Evolutionary conservation across 2,888 invertebrate species (phyloP), one percentile per base, ranked within the genome.

Genomic region (Coelogynopora nodosa): DNA sequence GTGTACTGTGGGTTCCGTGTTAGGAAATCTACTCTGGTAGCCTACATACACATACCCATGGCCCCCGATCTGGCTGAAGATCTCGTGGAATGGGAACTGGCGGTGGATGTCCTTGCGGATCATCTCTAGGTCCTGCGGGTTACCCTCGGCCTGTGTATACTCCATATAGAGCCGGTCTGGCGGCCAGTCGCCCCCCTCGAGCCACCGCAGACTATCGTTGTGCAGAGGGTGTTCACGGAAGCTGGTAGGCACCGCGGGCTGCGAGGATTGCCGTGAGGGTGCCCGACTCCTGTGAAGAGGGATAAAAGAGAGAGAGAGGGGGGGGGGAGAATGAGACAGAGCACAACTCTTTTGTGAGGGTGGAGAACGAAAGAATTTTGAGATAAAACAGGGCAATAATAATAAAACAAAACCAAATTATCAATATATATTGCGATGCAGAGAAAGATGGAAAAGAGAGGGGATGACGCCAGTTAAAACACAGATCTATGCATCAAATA

Each of bases 41-140:
- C 13, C 13, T 13, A 83, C 1, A 49, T 10, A n/a, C 10, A 84
- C 82, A 26, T 13, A 86, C 86, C 86, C 86, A 28, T 81, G 30
- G 30, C 82, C 74, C 2, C 74, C 86, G 27, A 81, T 86, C 28
- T 84, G 31, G 13, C 30, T 74, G 27, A 86, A 98, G 96, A 98
- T 96, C 93, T 98, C 97, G 91, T 98, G 98, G 91, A 95, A 95
- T 0, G 98, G 98, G 93, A 98, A 98, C 93, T 98, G 98, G 85
- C 97, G 93, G 92, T 97, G 96, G 87, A 98, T 94, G 92, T 98
- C 98, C 92, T 98, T 98, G 90, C 94, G 94, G 89, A 98, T 98
- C 90, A 98, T 98, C 89, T 97, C 97, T 90, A 96, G 89, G 49
- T 88, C 90, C 90, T 86, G 89, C 95, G 0, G 95, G 18, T 49